Conservation (phyloP, 2,888 invertebrate species). For the Aphelenchoides bicaudatus region DNA sequence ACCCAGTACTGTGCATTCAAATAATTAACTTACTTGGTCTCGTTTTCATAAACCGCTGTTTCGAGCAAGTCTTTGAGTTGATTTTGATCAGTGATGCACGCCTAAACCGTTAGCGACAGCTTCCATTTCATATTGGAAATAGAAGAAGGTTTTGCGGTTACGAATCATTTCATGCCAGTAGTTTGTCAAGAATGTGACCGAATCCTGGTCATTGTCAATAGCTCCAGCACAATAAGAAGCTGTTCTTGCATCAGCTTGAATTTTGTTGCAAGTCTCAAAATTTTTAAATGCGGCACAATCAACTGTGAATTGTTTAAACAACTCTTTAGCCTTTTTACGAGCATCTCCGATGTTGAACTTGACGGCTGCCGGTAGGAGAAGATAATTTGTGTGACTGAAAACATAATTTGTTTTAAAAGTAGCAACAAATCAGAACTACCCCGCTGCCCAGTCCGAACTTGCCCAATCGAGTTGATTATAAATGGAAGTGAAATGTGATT, state of each 20-base stretch:
- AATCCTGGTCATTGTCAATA: conserved; percentile 15
- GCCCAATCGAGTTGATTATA: neutral
- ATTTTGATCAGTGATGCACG: neutral
- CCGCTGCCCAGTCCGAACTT: neutral
- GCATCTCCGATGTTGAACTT: conserved; percentile 32
- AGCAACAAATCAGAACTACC: neutral
- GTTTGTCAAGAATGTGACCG: neutral
- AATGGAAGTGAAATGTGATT: neutral
- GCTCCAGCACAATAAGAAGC: conserved; percentile 40
- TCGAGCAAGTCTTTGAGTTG: conserved; percentile 8
- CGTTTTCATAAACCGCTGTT: neutral
- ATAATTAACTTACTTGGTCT: no score
- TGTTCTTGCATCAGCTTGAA: conserved; percentile 32
- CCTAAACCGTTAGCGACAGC: neutral
- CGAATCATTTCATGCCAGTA: conserved; percentile 1
- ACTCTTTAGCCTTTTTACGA: neutral
- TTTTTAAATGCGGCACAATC: neutral
- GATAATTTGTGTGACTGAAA: neutral
- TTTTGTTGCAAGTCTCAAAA: conserved; percentile 19
- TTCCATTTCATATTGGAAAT: conserved; percentile 11
- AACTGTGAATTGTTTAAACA: neutral
- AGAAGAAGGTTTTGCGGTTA: neutral
- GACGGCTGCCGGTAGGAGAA: conserved; percentile 32
- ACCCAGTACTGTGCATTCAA: no score
- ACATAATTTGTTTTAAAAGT: neutral